Percentiles rank a stretch among this genome's conserved stretches.
phyloP scores from a whole-genome alignment of 2,888 invertebrate species.

The Parnassius apollo region DNA sequence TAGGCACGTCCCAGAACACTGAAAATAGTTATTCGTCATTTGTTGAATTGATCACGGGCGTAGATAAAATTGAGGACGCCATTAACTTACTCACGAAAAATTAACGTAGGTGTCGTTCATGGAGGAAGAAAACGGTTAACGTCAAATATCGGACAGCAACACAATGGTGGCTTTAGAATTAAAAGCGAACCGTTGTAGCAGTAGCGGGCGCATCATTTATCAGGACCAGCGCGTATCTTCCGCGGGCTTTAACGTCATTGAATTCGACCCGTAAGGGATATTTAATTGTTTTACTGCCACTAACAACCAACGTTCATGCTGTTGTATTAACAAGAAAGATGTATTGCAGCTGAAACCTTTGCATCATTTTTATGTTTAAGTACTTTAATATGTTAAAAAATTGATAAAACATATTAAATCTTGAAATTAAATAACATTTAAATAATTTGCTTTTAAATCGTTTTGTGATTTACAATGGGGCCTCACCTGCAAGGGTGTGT shows the following conservation, averaged over 20 bases:
- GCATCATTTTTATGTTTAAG: no score
- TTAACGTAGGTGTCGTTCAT: slow-evolving; percentile 59
- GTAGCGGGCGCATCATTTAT: slow-evolving; percentile 76
- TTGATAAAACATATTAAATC: no score
- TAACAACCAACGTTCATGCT: slow-evolving; percentile 6
- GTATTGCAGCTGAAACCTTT: no score
- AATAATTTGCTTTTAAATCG: no score
- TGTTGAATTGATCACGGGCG: slow-evolving; percentile 56
- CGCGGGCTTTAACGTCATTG: slow-evolving; percentile 49
- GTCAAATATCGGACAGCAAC: slow-evolving; percentile 71
- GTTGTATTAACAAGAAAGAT: no score
- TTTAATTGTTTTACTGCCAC: slow-evolving; percentile 28
- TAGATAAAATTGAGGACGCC: slow-evolving; percentile 59
- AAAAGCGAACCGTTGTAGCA: slow-evolving; percentile 78
- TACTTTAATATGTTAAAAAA: no score
- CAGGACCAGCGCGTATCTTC: slow-evolving; percentile 61
- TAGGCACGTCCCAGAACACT: not conserved
- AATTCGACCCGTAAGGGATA: slow-evolving; percentile 43
- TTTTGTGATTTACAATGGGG: no score
- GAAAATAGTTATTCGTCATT: slow-evolving; percentile 19
- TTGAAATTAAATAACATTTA: no score
- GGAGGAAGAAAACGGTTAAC: slow-evolving; percentile 59
- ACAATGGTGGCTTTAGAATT: slow-evolving; percentile 73
- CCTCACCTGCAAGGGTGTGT: no score
- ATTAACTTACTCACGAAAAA: slow-evolving; percentile 65